A percentile compares a stretch with the other conserved stretches of the same genome.
phyloP scores from a whole-genome alignment of 2,888 invertebrate species.

The Merodon equestris region DNA sequence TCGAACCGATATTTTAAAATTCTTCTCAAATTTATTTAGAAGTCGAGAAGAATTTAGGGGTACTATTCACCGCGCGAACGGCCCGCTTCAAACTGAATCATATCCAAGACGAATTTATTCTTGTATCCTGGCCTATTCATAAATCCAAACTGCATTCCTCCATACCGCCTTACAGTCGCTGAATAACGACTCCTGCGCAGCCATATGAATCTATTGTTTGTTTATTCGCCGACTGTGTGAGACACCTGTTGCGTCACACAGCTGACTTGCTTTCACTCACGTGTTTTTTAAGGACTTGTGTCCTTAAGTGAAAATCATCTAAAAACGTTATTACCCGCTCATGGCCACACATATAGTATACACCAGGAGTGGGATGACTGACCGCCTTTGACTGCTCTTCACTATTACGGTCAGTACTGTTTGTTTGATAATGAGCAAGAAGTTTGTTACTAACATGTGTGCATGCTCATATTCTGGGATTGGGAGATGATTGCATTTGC shows the following conservation, averaged over 20 bases:
- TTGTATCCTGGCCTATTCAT: constrained; percentile 36
- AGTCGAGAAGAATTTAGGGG: neutral
- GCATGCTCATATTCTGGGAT: no score
- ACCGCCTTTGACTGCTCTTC: no score
- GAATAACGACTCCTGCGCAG: constrained; percentile 65
- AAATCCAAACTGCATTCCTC: constrained; percentile 8
- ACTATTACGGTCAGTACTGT: neutral
- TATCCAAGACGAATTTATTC: constrained; percentile 6
- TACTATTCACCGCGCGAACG: constrained; percentile 51
- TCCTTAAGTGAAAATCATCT: no score
- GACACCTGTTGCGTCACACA: constrained; percentile 47
- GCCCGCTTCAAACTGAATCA: constrained; percentile 46
- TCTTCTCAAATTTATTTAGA: no score
- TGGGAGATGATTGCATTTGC: no score
- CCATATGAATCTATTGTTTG: constrained; percentile 27
- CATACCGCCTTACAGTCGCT: constrained; percentile 17
- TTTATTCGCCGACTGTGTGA: constrained; percentile 4
- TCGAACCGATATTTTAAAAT: no score
- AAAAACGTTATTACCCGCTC: no score
- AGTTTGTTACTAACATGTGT: neutral
- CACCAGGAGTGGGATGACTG: no score
- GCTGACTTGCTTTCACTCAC: constrained; percentile 42
- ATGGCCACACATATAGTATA: no score
- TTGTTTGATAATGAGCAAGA: neutral
- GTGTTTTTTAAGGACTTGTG: no score